phyloP scores from a whole-genome alignment of 2,888 invertebrate genomes.

The Lasioglossum pauxillum region DNA sequence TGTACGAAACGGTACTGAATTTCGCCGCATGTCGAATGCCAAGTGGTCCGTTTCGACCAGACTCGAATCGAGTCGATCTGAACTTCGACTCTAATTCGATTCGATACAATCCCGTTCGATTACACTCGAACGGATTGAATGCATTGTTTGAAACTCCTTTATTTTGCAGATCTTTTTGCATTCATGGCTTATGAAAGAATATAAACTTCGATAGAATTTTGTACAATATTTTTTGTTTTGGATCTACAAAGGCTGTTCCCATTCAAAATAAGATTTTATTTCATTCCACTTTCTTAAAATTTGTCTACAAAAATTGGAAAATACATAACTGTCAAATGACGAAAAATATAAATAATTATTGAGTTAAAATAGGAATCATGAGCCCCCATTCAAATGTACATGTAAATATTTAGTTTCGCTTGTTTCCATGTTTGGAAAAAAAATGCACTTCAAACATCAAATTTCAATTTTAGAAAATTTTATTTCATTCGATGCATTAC shows the following conservation, averaged over 20 bases:
- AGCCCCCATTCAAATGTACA: no score
- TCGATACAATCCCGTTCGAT: background rate
- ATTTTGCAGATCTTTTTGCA: no score
- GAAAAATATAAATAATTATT: no score
- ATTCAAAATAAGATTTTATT: no score
- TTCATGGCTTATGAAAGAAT: no score
- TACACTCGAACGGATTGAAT: background rate
- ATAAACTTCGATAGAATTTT: no score
- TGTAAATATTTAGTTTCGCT: background rate
- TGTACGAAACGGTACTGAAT: slow-evolving; percentile 41
- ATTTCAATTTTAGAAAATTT: slow-evolving; percentile 29
- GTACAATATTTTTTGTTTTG: no score
- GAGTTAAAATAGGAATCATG: no score
- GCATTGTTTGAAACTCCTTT: background rate
- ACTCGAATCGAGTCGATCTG: slow-evolving; percentile 15
- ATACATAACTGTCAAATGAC: no score
- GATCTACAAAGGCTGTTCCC: no score
- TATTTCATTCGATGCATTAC: slow-evolving; percentile 26
- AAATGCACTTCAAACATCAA: background rate
- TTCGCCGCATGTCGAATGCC: slow-evolving; percentile 15
- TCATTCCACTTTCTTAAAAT: no score
- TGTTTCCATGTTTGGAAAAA: background rate
- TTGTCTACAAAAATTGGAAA: no score
- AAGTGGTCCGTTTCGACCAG: background rate
- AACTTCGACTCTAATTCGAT: background rate